Base-by-base conservation (phyloP, 1,140 invertebrate species). In the Hypsibius dujardini region DNA sequence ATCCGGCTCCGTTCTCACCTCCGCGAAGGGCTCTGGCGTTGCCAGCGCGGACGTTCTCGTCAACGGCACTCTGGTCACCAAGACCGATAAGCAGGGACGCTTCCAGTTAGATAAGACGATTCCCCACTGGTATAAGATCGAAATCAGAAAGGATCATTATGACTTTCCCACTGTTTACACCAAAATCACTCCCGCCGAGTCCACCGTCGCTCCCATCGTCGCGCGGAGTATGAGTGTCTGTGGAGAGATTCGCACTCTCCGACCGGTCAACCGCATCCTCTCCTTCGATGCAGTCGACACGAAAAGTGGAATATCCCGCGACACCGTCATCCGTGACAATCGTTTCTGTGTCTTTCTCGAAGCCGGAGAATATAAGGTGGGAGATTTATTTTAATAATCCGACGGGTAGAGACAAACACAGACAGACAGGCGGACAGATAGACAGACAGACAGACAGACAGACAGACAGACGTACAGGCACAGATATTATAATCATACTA, bases 21-120 rank as follows among this genome's bases (percentile, higher is more conserved):
- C 83, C 0, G 72, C 78, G 1, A 82, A 84, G 67, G 87, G 87
- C 0, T 79, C 79, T 50, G 86, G 87, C 1, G 75, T 95, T 12
- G 72, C 79, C 1, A 84, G 84, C 60, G 90, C 86, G 0, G 84
- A 84, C 70, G 84, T 96, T 3, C 82, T 84, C 67, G 76, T 94
- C 1, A 86, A 90, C 75, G 86, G 85, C 1, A 83, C 86, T 73
- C 77, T 85, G 62, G 81, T 87, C 2, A 83, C 85, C 2, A 82
- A 80, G n/a, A 89, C 90, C 0, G 84, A 86, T 73, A 47, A 72
- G 70, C 67, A 67, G 42, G 62, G 62, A 12, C 12, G 7, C 3
- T 67, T 15, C 62, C 62, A 45, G 3, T 42, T 67, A 42, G 62
- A 67, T 7, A 67, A 67, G 42, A 67, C 62, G 3, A 45, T 67